Evolutionary conservation across 2,888 invertebrate species (phyloP), one percentile per base, ranked within the genome.

Genomic region (Caenorhabditis sinica): DNA sequence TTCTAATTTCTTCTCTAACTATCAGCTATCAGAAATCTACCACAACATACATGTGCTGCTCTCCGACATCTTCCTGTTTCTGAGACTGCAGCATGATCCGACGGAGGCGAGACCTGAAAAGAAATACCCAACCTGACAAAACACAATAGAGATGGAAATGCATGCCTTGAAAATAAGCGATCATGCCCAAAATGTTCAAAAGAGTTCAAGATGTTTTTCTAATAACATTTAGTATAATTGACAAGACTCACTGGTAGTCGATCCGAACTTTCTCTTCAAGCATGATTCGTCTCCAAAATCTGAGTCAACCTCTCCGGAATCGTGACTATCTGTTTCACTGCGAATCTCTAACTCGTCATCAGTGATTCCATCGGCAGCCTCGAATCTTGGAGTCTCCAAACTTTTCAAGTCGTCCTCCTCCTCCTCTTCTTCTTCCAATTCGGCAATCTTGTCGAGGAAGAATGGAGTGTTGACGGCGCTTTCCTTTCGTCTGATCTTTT

Each of bases 81-180:
- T 51, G 43, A 86, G 81, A 60, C 77, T 85, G 79, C 87, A 87
- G 9, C 87, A 85, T 23, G 88, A 88, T 40, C 81, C 65, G 33
- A 87, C 66, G 51, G 88, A 88, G 17, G 84, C 83, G 45, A 87
- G 73, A 81, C 88, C 88, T 88, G 84, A 71, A 88, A 86, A 76
- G 40, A 33, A 40, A 58, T 49, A 56, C 77, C 77, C 77, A 51
- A 60, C 60, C 77, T 66, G 49, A 69, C 69, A 69, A 58, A 71
- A 71, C 82, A 82, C 68, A 74, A 58, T 56, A 40, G 13, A 17
- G 23, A 65, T 13, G 49, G 45, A 20, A n/a, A n/a, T 45, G 23
- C 60, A 80, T 65, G 80, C 72, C 15, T 45, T 9, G 40, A 51
- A 66, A 51, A 11, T 17, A 68, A 74, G 56, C 58, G 15, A 30